Evolutionary conservation across 2,113 vertebrate genomes (phyloP).

Genomic region (Oncorhynchus kisutch): DNA sequence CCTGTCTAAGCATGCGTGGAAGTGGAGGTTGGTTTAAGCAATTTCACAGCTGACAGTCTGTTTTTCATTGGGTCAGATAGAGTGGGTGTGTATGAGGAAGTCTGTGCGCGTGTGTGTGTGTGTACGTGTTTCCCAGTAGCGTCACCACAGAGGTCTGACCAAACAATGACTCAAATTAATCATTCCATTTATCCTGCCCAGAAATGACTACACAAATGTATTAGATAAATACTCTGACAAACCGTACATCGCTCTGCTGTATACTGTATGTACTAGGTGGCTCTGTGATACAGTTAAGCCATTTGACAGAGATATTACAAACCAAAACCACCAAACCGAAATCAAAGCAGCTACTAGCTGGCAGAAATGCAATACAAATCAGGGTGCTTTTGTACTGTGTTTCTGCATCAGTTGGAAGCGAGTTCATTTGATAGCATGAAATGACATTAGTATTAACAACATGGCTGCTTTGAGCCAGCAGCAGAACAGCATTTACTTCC

Average conservation of each 20-base stretch:
- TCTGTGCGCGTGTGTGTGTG: not conserved
- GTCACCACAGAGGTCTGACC: no score
- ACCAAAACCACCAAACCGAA: no score
- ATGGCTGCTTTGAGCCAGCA: slow-evolving; percentile 17
- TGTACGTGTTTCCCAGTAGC: not conserved
- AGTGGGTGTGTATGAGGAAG: not conserved
- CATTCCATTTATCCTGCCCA: no score
- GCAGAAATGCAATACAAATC: not conserved
- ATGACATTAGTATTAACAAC: slow-evolving; percentile 28
- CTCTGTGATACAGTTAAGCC: no score
- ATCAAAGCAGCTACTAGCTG: not conserved
- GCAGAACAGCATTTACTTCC: slow-evolving; percentile 1
- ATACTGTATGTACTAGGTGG: no score
- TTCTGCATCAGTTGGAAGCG: slow-evolving; percentile 18
- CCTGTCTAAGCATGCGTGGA: not conserved
- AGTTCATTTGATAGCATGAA: slow-evolving; percentile 33
- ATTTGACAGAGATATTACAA: no score
- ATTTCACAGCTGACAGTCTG: slow-evolving; percentile 27
- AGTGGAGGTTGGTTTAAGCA: slow-evolving; percentile 25
- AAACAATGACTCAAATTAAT: no score
- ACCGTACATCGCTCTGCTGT: no score
- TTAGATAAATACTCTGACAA: no score
- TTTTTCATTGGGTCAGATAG: not conserved
- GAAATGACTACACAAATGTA: no score
- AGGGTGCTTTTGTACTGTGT: not conserved